Conservation (phyloP, 2,888 invertebrate genomes). For the Cetonia aurata region DNA sequence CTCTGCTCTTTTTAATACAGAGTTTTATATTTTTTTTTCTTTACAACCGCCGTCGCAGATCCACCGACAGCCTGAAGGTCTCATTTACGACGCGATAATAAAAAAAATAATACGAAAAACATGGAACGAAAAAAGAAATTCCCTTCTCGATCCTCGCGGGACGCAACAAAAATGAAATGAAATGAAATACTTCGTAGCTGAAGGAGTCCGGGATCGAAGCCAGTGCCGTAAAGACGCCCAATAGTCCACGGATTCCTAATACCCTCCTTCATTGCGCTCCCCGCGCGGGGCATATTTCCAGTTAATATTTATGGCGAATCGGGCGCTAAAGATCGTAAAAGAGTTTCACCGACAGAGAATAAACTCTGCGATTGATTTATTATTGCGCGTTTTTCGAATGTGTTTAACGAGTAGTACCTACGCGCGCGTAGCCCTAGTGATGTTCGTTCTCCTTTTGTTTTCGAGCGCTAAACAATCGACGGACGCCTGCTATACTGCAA, state of each 20-base stretch:
- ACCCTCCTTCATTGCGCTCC: background rate
- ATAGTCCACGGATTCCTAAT: background rate
- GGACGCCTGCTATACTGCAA: background rate
- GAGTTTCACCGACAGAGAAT: background rate
- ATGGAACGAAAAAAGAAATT: constrained; percentile 10
- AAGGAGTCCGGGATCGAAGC: constrained; percentile 6
- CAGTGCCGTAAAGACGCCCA: background rate
- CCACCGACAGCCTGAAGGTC: background rate
- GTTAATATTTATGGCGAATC: constrained; percentile 15
- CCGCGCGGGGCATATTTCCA: background rate
- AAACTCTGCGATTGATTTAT: constrained; percentile 2
- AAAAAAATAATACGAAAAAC: constrained; percentile 7
- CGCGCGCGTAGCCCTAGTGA: background rate
- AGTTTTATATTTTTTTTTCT: constrained; percentile 19
- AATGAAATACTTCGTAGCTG: background rate
- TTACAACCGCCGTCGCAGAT: background rate
- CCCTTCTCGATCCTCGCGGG: background rate
- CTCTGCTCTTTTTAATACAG: background rate
- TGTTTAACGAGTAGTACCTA: background rate
- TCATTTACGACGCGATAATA: constrained; percentile 21
- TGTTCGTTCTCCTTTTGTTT: background rate
- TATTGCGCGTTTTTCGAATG: background rate
- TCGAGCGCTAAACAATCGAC: constrained; percentile 7
- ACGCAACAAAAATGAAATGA: constrained; percentile 9
- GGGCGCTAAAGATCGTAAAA: constrained; percentile 3